Base-by-base conservation (phyloP, 2,113 vertebrate genomes). In the Plestiodon gilberti region DNA sequence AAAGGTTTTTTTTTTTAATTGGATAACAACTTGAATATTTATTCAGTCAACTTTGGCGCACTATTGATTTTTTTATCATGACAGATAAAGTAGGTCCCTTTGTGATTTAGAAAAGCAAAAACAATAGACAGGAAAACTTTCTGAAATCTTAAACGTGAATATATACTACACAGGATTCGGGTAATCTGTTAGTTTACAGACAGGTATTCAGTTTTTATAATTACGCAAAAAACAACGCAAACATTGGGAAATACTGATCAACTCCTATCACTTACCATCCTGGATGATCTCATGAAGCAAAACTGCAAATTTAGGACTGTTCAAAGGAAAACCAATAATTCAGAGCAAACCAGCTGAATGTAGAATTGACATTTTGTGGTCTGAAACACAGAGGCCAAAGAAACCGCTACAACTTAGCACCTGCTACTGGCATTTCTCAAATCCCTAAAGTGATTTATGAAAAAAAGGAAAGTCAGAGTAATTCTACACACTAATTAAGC, bases 391-490 rank as follows among this genome's bases (percentile, higher is more conserved):
- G 69, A 83, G 81, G 33, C 52, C 57, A 83, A 71, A 74, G 69
- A 38, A 17, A 69, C 69, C 23, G n/a, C 70, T 82, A 70, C 64
- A 55, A 8, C 69, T 83, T 74, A 83, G 82, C 82, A 83, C 82
- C 82, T 83, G 82, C 70, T 83, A 74, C 82, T 83, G 69, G 70
- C 57, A 62, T 83, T 83, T 83, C 69, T 83, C 70, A 83, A 83
- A 74, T 83, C 82, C 82, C 82, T 83, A 62, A 83, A 83, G 82
- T 83, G 82, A 61, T 83, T 67, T 83, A 35, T 83, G 55, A 30
- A 59, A 38, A n/a, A 57, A 55, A 59, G 23, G 7, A 75, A 43
- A n/a, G 57, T 59, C 57, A 48, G 62, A 65, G 38, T 83, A 75
- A 25, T 84, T 84, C 82, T 40, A 35, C 81, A 83, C 28, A 64